Base-by-base conservation (phyloP, 2,113 vertebrate species). In the Silurus asotus region DNA sequence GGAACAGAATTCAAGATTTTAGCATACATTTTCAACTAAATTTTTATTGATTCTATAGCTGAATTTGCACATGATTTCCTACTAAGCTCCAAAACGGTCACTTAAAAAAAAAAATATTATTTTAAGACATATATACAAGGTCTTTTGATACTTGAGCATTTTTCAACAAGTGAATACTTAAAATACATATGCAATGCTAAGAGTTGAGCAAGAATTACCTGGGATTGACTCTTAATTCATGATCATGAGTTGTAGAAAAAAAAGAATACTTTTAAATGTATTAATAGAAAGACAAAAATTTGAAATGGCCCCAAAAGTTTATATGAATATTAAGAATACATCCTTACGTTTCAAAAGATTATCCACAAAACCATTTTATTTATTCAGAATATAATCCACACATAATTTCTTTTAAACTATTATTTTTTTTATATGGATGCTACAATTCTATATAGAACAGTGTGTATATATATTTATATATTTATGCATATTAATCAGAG, bases 381-480 rank as follows among this genome's bases (percentile, higher is more conserved):
- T 25, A 55, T 13, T 59, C 78, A 94, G 91, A 79, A 91, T 86
- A 91, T 92, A 88, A 81, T 23, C 56, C 70, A 74, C 69, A 74
- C 53, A 48, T 59, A n/a, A 25, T 13, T 48, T 70, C 8, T 74
- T 49, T 23, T 72, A 4, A 75, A 89, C 28, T 37, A 86, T 19
- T 45, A 19, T 9, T 19, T 67, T 74, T 74, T 74, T 37, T 37
- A 81, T 70, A 37, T 69, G 62, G 85, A 10, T 87, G 48, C 77
- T 86, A 45, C 65, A 83, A 61, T 87, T 89, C 90, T 11, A 79
- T 83, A 72, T 83, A 74, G 82, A 55, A 83, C 82, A 70, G 9
- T 53, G 48, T 72, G 8, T 37, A 4, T 69, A 0, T 37, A 37
- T 69, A 15, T 37, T 28, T 67, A 37, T 69, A 69, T 69, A 37